Conservation (phyloP, 2,797 vertebrate genomes). For the Pseudochromis fuscus region DNA sequence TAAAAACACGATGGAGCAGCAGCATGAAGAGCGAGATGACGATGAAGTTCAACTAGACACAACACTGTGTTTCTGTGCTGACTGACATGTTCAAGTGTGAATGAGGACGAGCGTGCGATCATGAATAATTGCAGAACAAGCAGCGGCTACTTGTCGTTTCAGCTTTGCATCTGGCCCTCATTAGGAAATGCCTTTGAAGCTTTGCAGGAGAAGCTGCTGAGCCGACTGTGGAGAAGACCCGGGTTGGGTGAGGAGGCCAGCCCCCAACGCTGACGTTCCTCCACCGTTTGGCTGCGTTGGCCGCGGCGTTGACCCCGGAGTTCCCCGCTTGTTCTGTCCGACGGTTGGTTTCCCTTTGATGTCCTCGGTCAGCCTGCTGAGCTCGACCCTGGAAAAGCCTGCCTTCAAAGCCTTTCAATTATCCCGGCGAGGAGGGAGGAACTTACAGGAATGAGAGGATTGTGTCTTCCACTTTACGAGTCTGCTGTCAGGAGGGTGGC, state of each 20-base stretch:
- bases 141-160: conserved; percentile 44
- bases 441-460: conserved; percentile 35
- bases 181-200: conserved; percentile 67
- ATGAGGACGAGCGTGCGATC: background rate
- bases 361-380: conserved; percentile 37
- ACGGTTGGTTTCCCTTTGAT: conserved; percentile 41
- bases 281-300: conserved; percentile 32
- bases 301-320: conserved; percentile 35
- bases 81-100: background rate
- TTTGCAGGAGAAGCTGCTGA: conserved; percentile 54
- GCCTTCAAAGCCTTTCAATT: conserved; percentile 72
- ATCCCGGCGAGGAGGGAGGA: conserved; percentile 50
- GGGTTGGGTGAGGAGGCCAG: conserved; percentile 10
- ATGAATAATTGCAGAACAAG: conserved; percentile 27
- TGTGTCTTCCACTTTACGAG: conserved; percentile 17
- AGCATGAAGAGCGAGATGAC: background rate
- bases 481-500: background rate
- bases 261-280: conserved; percentile 42
- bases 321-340: conserved; percentile 28
- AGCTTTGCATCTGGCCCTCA: conserved; percentile 64
- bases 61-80: background rate
- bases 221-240: conserved; percentile 27
- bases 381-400: conserved; percentile 39
- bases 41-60: too few species aligned
- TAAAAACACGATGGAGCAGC: conserved; percentile 1